Percentiles rank a stretch among this genome's conserved stretches.
These are phyloP conservation scores for Sarcophaga carnaria DNA, from an alignment of 2,888 invertebrate genomes.

Conservation along the genomic window DNA sequence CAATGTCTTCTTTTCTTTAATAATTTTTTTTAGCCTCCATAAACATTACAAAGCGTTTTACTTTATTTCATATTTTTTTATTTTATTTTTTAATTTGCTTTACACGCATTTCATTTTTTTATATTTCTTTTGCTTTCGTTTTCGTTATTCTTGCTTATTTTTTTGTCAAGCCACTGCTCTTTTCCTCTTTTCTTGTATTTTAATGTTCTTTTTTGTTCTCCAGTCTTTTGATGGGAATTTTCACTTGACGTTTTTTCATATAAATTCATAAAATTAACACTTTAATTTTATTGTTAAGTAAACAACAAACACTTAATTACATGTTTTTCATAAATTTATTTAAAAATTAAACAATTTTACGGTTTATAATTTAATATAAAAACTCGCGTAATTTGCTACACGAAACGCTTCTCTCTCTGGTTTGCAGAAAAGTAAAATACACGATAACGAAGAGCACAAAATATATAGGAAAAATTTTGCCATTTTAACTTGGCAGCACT, in stretches of 20 bases:
- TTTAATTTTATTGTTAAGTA: constrained; percentile 41
- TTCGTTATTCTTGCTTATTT: constrained; percentile 25
- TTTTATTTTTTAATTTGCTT: constrained; percentile 38
- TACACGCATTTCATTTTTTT: constrained; percentile 60
- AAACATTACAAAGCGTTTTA: constrained; percentile 66
- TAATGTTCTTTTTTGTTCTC: constrained; percentile 53
- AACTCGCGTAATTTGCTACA: constrained; percentile 56
- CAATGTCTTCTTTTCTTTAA: constrained; percentile 56
- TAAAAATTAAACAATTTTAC: constrained; percentile 42
- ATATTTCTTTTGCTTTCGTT: constrained; percentile 30
- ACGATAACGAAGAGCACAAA: constrained; percentile 51
- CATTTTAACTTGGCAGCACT: constrained; percentile 36
- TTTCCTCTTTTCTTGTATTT: constrained; percentile 24
- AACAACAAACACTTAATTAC: constrained; percentile 14
- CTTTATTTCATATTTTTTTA: constrained; percentile 29
- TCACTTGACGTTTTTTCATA: constrained; percentile 52
- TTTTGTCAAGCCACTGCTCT: constrained; percentile 51
- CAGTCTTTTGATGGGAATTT: constrained; percentile 41
- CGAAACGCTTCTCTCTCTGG: constrained; percentile 54
- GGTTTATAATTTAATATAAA: constrained; percentile 51
- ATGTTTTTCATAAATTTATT: constrained; percentile 50
- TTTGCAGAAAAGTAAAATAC: constrained; percentile 56
- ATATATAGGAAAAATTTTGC: constrained; percentile 32
- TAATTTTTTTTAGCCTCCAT: constrained; percentile 61
- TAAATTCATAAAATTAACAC: constrained; percentile 50